phyloP scores from a whole-genome alignment of 2,888 invertebrate genomes.

The Chamaedrilus cognettii region DNA sequence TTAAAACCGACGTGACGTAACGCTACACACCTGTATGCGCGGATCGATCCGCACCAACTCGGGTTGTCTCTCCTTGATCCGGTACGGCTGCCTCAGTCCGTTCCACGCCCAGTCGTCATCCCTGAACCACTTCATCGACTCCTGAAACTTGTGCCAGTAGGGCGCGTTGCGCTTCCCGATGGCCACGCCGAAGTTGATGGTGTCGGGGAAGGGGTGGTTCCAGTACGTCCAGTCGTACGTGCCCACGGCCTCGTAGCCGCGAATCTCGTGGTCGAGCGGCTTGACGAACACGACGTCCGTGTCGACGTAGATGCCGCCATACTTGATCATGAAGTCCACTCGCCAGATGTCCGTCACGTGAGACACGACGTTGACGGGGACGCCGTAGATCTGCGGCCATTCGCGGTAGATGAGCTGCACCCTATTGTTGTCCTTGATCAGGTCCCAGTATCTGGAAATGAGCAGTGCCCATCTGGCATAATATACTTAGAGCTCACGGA shows the following conservation, averaged over 20 bases:
- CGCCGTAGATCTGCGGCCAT: conserved; percentile 38
- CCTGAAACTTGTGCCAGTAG: conserved; percentile 40
- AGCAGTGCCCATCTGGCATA: no score
- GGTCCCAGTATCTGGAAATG: conserved; percentile 40
- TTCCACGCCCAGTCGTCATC: conserved; percentile 42
- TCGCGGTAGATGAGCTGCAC: conserved; percentile 36
- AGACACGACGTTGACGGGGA: conserved; percentile 43
- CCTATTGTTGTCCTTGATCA: conserved; percentile 40
- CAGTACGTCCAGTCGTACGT: conserved; percentile 51
- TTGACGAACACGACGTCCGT: conserved; percentile 53
- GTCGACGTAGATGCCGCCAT: conserved; percentile 56
- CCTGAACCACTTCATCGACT: conserved; percentile 42
- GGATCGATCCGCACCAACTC: conserved; percentile 46
- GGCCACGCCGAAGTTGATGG: conserved; percentile 45
- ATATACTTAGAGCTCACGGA: no score
- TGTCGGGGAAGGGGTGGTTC: conserved; percentile 45
- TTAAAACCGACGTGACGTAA: no score
- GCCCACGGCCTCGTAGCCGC: conserved; percentile 47
- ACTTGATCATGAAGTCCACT: conserved; percentile 52
- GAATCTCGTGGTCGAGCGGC: conserved; percentile 35
- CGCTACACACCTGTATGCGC: conserved; percentile 44
- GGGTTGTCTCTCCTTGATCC: conserved; percentile 49
- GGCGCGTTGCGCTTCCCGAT: conserved; percentile 45
- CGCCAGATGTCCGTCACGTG: conserved; percentile 54
- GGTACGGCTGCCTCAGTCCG: conserved; percentile 41